Evolutionary conservation across 1,140 invertebrate species (phyloP).

Genomic region (Drosophila paulistorum): DNA sequence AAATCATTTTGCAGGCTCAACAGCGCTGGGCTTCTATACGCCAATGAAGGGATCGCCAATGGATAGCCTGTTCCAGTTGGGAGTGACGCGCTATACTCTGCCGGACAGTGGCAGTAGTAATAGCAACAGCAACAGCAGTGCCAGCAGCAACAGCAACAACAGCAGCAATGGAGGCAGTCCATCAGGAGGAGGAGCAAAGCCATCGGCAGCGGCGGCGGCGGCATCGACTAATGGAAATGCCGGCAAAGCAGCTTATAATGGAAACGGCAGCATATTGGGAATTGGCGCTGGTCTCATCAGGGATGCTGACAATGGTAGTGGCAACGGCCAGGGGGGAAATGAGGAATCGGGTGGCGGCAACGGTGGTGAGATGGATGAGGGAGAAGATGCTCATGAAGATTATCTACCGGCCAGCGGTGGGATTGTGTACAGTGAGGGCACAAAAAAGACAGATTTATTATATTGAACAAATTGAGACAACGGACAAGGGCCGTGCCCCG

Average conservation of each 20-base stretch:
- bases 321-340: constrained; percentile 14
- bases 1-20: constrained; percentile 68
- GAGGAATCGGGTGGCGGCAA: constrained; percentile 45
- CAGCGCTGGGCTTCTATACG: constrained; percentile 85
- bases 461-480: constrained; percentile 82
- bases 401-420: constrained; percentile 86
- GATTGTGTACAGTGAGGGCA: constrained; percentile 86
- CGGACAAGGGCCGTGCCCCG: constrained; percentile 7
- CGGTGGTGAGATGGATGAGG: constrained; percentile 23
- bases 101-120: constrained; percentile 50
- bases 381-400: constrained; percentile 52
- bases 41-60: constrained; percentile 85
- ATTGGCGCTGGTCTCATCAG: constrained; percentile 61
- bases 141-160: constrained; percentile 56
- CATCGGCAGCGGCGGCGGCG: constrained; percentile 18
- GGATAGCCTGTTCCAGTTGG: constrained; percentile 86
- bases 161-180: constrained; percentile 51
- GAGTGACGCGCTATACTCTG: constrained; percentile 84
- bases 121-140: constrained; percentile 43
- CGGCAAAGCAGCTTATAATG: constrained; percentile 35
- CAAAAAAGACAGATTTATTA: constrained; percentile 86
- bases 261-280: constrained; percentile 60
- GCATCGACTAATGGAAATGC: constrained; percentile 17
- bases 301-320: constrained; percentile 29
- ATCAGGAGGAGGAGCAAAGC: constrained; percentile 14